Conservation (phyloP, 2,113 vertebrate genomes). For the Boleophthalmus pectinirostris region DNA sequence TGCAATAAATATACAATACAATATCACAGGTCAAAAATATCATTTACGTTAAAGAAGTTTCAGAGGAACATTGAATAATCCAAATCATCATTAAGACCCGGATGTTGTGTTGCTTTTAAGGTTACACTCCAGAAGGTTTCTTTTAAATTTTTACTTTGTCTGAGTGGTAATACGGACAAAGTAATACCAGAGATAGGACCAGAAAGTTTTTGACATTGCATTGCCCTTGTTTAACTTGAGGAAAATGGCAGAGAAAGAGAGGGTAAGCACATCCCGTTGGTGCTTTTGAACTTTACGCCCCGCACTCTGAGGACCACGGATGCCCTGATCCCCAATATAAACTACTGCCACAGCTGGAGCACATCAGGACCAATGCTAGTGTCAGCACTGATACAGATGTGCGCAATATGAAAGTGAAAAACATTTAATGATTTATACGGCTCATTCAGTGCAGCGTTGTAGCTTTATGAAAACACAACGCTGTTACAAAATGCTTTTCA, state of each 20-base stretch:
- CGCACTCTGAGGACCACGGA: not conserved
- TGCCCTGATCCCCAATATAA: slow-evolving; percentile 34
- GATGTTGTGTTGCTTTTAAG: too few species aligned
- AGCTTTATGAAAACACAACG: slow-evolving; percentile 5
- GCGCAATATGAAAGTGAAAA: slow-evolving; percentile 24
- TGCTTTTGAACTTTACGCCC: slow-evolving; percentile 70
- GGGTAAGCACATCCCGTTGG: slow-evolving; percentile 60
- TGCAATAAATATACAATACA: too few species aligned
- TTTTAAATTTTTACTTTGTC: not conserved
- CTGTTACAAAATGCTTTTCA: not conserved
- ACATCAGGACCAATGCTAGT: slow-evolving; percentile 66
- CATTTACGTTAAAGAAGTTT: too few species aligned
- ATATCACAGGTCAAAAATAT: too few species aligned
- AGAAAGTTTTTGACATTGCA: slow-evolving; percentile 44
- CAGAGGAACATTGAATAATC: too few species aligned
- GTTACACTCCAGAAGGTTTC: too few species aligned
- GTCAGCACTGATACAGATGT: slow-evolving; percentile 40
- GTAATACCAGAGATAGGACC: slow-evolving; percentile 27
- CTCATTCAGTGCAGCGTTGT: not conserved
- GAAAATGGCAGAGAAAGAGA: slow-evolving; percentile 53
- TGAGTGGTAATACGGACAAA: slow-evolving; percentile 2
- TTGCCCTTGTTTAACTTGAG: slow-evolving; percentile 59
- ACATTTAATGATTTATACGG: not conserved
- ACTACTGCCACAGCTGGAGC: slow-evolving; percentile 72
- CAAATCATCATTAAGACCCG: too few species aligned